phyloP scores from a whole-genome alignment of 2,113 vertebrate species.

The Peromyscus leucopus region DNA sequence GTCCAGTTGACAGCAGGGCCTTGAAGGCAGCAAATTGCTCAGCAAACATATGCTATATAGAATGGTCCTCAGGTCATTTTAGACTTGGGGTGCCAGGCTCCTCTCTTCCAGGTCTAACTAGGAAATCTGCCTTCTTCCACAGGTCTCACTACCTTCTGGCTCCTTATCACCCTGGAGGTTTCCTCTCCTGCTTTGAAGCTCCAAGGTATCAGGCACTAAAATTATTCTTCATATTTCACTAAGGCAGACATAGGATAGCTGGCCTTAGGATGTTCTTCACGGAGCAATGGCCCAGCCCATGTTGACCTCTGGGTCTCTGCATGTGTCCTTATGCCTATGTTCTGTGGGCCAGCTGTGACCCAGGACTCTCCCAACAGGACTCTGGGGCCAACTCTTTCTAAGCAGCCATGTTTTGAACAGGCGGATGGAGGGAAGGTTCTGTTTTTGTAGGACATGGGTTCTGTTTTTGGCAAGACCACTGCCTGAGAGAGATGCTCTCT shows the following conservation, averaged over 20 bases:
- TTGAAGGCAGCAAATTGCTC: neutral
- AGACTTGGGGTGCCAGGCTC: neutral
- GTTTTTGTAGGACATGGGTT: neutral
- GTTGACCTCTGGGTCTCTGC: neutral
- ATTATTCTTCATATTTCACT: neutral
- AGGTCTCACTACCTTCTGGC: neutral
- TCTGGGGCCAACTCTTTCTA: neutral
- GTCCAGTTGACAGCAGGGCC: neutral
- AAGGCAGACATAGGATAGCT: neutral
- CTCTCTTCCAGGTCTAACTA: neutral
- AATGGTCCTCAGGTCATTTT: neutral
- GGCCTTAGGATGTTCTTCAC: neutral
- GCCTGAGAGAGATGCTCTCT: neutral
- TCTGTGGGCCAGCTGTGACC: neutral
- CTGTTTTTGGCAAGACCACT: neutral
- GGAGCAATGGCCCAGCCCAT: neutral
- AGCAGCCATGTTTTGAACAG: neutral
- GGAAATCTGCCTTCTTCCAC: neutral
- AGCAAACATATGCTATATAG: neutral
- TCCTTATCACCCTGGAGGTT: neutral
- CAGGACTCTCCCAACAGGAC: neutral
- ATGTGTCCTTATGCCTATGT: neutral
- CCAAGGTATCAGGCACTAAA: neutral
- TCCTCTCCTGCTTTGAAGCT: neutral
- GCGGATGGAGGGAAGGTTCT: neutral